Percentiles rank a stretch among this genome's conserved stretches.
Evolutionary conservation across 2,113 vertebrate genomes (phyloP).

Genomic region (Bolborhynchus lineola): DNA sequence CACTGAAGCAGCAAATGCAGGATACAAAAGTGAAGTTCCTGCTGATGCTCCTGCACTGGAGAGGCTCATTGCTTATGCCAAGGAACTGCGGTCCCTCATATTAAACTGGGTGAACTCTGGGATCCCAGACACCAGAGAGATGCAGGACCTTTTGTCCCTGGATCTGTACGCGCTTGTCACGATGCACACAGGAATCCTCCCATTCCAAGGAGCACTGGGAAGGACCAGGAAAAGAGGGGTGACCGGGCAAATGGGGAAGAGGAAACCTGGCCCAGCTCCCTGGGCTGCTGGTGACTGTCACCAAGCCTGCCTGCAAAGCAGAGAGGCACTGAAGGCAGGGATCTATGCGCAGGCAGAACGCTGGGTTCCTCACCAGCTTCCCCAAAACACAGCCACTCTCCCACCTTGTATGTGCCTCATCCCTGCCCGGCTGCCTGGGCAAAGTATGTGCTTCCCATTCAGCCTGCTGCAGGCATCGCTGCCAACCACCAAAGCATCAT

Average conservation of each 20-base stretch:
- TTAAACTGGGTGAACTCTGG: neutral
- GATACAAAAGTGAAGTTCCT: neutral
- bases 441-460: neutral
- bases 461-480: too few species aligned
- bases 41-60: neutral
- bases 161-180: neutral
- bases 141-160: neutral
- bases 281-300: neutral
- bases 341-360: neutral
- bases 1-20: neutral
- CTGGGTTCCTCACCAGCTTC: neutral
- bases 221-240: neutral
- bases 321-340: neutral
- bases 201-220: neutral
- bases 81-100: neutral
- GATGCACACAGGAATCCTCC: neutral
- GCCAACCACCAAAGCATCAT: neutral
- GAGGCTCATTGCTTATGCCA: neutral
- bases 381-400: neutral
- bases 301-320: neutral
- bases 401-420: neutral
- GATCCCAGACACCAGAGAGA: neutral
- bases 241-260: accelerated
- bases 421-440: accelerated
- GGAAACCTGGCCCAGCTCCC: neutral